Percentiles rank a stretch among this genome's conserved stretches.
Evolutionary conservation across 92 coral and sea anemone species (phyloP).

Genomic region (Epizoanthus scotinus): DNA sequence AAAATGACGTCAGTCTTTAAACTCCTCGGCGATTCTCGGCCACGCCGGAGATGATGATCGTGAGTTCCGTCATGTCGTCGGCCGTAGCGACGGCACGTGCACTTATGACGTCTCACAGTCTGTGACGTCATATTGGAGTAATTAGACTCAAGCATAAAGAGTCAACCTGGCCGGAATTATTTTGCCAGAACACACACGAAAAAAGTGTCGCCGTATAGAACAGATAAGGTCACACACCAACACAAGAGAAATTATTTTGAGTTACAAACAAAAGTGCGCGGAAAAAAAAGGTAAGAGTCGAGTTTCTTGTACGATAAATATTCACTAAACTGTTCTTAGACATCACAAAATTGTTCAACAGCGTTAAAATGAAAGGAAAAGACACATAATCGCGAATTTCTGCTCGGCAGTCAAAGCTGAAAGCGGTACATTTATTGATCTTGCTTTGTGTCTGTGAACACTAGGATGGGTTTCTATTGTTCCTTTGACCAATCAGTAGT

Average conservation of each 20-base stretch:
- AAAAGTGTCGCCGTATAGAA: background rate
- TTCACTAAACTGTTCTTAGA: no score
- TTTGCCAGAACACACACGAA: background rate
- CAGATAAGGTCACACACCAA: no score
- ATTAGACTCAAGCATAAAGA: background rate
- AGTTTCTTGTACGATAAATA: no score
- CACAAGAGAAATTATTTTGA: no score
- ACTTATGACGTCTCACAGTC: constrained; percentile 23
- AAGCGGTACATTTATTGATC: background rate
- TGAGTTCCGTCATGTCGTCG: constrained; percentile 4
- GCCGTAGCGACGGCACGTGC: constrained; percentile 1
- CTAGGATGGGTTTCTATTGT: constrained; percentile 69
- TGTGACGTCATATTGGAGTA: constrained; percentile 5
- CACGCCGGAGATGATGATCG: constrained; percentile 12
- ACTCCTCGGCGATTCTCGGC: no score
- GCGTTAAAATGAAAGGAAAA: no score
- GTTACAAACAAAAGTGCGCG: no score
- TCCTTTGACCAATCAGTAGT: constrained; percentile 65
- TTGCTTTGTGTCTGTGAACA: constrained; percentile 1
- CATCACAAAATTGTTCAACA: no score
- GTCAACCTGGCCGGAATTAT: no score
- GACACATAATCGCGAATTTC: background rate
- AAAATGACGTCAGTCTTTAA: no score
- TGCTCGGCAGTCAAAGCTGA: no score
- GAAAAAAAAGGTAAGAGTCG: no score